Conservation (phyloP, 2,888 invertebrate species). For the Phymatocera aterrima region DNA sequence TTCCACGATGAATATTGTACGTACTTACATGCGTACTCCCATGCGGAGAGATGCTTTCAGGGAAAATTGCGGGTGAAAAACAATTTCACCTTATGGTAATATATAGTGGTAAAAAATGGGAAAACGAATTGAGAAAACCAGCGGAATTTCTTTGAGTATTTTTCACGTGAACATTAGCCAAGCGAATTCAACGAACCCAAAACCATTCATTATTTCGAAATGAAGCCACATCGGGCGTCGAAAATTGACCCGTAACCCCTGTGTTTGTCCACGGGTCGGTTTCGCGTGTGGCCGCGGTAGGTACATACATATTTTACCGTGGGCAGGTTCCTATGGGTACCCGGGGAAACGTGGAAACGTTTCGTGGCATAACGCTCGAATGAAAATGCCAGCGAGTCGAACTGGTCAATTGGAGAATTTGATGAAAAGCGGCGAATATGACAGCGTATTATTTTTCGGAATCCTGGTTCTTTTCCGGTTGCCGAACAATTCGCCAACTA, state of each 20-base stretch:
- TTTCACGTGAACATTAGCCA: neutral
- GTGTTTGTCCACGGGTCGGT: conserved; percentile 32
- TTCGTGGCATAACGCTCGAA: neutral
- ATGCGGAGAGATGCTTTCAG: neutral
- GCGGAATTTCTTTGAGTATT: neutral
- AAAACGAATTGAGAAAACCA: no score
- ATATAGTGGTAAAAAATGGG: no score
- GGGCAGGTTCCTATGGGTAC: neutral
- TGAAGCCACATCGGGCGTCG: conserved; percentile 26
- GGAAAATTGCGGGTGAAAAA: no score
- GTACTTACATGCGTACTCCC: neutral
- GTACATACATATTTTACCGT: conserved; percentile 6
- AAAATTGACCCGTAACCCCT: conserved; percentile 25
- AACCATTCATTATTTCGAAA: conserved; percentile 14
- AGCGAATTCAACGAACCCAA: neutral
- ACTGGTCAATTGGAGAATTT: neutral
- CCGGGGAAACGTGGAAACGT: neutral
- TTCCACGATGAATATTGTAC: neutral
- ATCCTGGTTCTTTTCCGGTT: neutral
- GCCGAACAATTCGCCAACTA: no score
- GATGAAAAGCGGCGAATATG: neutral
- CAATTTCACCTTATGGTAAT: no score
- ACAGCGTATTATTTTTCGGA: neutral
- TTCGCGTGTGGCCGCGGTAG: conserved; percentile 8
- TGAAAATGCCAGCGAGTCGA: neutral